A percentile compares a stretch with the other conserved stretches of the same genome.
These are phyloP conservation scores for Acrocyrtus sp. DNA, from an alignment of 2,888 invertebrate genomes.

Conservation along the genomic window DNA sequence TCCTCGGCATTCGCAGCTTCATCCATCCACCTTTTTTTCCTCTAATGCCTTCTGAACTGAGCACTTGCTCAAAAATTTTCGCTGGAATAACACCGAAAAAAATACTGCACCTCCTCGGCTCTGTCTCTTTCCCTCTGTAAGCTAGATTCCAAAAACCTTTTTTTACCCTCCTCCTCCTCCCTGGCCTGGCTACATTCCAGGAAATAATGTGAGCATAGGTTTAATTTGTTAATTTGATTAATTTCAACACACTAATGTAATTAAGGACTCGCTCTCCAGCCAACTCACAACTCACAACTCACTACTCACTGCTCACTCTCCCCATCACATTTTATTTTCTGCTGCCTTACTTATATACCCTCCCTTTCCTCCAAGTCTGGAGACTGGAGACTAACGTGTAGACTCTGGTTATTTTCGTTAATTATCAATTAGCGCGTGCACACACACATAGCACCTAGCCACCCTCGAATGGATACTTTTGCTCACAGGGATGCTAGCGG, in stretches of 20 bases:
- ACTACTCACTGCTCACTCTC: no score
- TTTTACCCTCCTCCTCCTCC: not conserved
- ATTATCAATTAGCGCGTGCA: conserved; percentile 53
- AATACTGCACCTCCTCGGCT: no score
- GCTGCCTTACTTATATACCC: conserved; percentile 19
- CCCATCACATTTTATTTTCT: no score
- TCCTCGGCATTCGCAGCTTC: no score
- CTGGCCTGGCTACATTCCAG: conserved; percentile 44
- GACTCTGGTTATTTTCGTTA: conserved; percentile 46
- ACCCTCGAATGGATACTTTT: not conserved
- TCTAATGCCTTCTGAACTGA: no score
- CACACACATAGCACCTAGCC: conserved; percentile 8
- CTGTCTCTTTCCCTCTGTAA: no score
- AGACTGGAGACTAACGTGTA: no score
- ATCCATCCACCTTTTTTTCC: no score
- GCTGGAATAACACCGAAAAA: no score
- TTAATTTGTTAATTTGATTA: conserved; percentile 56
- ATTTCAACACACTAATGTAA: conserved; percentile 54
- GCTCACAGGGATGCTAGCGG: not conserved
- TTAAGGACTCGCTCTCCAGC: conserved; percentile 39
- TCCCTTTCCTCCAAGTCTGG: conserved; percentile 4
- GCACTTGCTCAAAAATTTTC: no score
- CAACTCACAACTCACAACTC: no score
- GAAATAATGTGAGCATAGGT: conserved; percentile 38
- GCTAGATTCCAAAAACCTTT: no score